A percentile compares a stretch with the other conserved stretches of the same genome.
Evolutionary conservation across 1,140 invertebrate genomes (phyloP).

Genomic region (Macrotrachela quadricornifera): DNA sequence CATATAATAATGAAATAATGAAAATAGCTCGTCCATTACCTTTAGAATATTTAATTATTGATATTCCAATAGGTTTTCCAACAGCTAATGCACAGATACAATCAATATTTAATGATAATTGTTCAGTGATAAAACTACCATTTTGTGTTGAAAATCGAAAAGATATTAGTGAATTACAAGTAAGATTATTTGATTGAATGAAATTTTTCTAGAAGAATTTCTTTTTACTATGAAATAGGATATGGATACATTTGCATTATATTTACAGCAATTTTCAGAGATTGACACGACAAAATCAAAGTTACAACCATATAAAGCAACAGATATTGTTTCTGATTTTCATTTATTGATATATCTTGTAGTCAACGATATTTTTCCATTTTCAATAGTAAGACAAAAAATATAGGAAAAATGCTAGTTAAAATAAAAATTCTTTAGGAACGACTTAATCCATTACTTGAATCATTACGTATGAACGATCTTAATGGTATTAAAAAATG

Average conservation of each 20-base stretch:
- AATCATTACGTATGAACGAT: slow-evolving; percentile 1
- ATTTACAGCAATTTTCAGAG: slow-evolving; percentile 47
- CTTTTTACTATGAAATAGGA: slow-evolving; percentile 33
- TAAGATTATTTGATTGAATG: neutral
- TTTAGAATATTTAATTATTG: slow-evolving; percentile 84
- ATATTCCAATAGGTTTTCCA: slow-evolving; percentile 86
- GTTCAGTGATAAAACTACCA: slow-evolving; percentile 34
- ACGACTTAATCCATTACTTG: neutral
- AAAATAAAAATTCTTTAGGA: neutral
- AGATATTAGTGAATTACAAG: slow-evolving; percentile 13
- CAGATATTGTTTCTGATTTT: slow-evolving; percentile 64
- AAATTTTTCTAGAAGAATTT: slow-evolving; percentile 10
- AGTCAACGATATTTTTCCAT: slow-evolving; percentile 65
- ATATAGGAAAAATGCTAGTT: neutral
- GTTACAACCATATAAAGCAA: slow-evolving; percentile 32
- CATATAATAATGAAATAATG: slow-evolving; percentile 85
- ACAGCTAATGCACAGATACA: slow-evolving; percentile 14
- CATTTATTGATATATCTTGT: slow-evolving; percentile 72
- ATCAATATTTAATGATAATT: slow-evolving; percentile 49
- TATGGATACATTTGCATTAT: slow-evolving; percentile 50
- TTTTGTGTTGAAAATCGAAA: slow-evolving; percentile 68
- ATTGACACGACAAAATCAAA: too few relatives aligned
- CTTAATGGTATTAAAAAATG: neutral
- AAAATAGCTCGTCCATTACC: slow-evolving; percentile 75
- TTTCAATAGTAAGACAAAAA: neutral